Conservation (phyloP, 2,888 invertebrate genomes). For the Luffia ferchaultella region DNA sequence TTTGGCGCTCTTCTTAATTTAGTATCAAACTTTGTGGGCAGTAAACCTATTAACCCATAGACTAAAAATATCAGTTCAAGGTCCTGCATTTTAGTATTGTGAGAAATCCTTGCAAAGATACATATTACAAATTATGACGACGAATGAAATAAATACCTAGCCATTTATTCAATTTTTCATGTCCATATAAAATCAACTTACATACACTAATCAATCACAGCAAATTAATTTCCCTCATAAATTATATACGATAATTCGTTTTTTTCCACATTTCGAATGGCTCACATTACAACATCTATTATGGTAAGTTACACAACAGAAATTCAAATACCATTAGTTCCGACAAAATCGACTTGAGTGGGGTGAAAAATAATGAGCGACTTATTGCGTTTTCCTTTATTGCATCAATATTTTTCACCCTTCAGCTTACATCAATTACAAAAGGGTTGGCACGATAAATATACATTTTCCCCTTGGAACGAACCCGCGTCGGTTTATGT, state of each 20-base stretch:
- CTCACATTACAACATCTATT: constrained; percentile 5
- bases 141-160: too few species aligned
- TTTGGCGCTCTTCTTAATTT: too few species aligned
- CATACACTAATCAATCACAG: not conserved
- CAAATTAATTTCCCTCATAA: not conserved
- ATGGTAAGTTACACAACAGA: constrained; percentile 34
- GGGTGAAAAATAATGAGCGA: constrained; percentile 47
- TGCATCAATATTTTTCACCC: constrained; percentile 58
- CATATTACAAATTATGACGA: too few species aligned
- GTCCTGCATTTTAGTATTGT: too few species aligned
- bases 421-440: constrained; percentile 57
- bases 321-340: constrained; percentile 49
- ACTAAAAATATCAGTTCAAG: too few species aligned
- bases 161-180: too few species aligned
- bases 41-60: too few species aligned
- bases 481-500: constrained; percentile 7
- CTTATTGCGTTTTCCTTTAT: constrained; percentile 47
- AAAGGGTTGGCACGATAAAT: constrained; percentile 63
- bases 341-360: constrained; percentile 38
- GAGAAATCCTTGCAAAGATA: too few species aligned
- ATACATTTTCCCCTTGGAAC: not conserved
- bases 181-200: too few species aligned
- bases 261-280: not conserved
- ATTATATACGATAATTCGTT: constrained; percentile 1
- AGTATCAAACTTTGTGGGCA: too few species aligned